phyloP scores from a whole-genome alignment of 2,113 vertebrate genomes.

The Alligator sinensis region DNA sequence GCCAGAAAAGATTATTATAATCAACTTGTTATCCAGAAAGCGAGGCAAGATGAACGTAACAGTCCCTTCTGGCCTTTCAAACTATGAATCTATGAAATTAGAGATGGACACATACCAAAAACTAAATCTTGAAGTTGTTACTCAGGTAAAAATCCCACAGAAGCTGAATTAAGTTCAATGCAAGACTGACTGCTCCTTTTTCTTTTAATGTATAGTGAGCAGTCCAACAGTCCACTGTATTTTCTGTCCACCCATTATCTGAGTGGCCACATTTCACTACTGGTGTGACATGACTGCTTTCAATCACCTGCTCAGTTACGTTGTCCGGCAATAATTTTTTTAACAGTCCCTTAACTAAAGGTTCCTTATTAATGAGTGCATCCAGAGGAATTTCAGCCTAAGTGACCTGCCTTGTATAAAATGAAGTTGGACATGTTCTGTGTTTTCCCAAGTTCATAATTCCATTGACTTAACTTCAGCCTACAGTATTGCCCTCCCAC shows the following conservation, averaged over 20 bases:
- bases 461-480: conserved; percentile 66
- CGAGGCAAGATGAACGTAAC: not conserved
- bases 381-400: not conserved
- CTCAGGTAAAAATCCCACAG: not conserved
- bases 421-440: conserved; percentile 5
- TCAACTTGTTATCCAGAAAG: not conserved
- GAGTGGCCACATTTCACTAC: not conserved
- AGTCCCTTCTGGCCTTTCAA: not conserved
- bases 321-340: not conserved
- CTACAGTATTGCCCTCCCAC: conserved; percentile 44
- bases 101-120: not conserved
- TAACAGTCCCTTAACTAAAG: not conserved
- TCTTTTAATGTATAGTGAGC: rapidly evolving
- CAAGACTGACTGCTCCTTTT: not conserved
- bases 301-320: not conserved
- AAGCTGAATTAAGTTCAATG: not conserved
- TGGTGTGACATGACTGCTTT: not conserved
- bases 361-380: not conserved
- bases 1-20: conserved; percentile 48
- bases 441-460: conserved; percentile 41
- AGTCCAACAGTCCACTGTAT: not conserved
- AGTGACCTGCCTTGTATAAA: not conserved
- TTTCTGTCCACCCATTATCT: not conserved
- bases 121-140: not conserved
- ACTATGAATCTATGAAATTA: not conserved